Evolutionary conservation across 35 echinoderm and acorn worm genomes (phyloP).

Genomic region (Stichopus chloronotus): DNA sequence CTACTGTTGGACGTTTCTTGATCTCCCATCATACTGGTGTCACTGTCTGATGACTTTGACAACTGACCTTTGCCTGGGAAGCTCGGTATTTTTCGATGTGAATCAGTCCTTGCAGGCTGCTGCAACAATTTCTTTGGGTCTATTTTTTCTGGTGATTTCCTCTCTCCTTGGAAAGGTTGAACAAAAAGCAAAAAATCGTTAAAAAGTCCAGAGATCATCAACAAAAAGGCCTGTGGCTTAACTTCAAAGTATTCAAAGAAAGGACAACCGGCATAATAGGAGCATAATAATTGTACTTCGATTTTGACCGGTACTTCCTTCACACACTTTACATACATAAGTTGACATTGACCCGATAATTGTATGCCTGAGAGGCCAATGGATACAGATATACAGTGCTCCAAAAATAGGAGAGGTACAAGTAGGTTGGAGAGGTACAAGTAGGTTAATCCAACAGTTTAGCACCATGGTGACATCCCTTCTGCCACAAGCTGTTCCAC

Average conservation of each 20-base stretch:
- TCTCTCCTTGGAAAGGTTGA: neutral
- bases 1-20: neutral
- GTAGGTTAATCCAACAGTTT: neutral
- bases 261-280: too few species aligned
- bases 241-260: too few species aligned
- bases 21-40: neutral
- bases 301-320: too few species aligned
- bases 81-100: neutral
- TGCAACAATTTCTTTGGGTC: neutral
- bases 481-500: neutral
- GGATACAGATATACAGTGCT: too few species aligned
- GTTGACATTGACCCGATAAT: too few species aligned
- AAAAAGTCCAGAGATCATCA: too few species aligned
- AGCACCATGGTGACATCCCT: neutral
- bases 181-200: too few species aligned
- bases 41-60: neutral
- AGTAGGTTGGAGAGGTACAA: neutral
- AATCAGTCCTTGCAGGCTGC: neutral
- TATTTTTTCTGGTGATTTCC: slow-evolving; percentile 2
- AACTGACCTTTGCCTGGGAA: neutral
- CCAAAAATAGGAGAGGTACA: too few species aligned
- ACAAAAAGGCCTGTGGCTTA: too few species aligned
- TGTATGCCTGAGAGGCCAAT: too few species aligned
- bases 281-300: too few species aligned
- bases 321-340: too few species aligned